A percentile compares a stretch with the other conserved stretches of the same genome.
Evolutionary conservation across 2,113 vertebrate species (phyloP).

Genomic region (Aplodontia rufa): DNA sequence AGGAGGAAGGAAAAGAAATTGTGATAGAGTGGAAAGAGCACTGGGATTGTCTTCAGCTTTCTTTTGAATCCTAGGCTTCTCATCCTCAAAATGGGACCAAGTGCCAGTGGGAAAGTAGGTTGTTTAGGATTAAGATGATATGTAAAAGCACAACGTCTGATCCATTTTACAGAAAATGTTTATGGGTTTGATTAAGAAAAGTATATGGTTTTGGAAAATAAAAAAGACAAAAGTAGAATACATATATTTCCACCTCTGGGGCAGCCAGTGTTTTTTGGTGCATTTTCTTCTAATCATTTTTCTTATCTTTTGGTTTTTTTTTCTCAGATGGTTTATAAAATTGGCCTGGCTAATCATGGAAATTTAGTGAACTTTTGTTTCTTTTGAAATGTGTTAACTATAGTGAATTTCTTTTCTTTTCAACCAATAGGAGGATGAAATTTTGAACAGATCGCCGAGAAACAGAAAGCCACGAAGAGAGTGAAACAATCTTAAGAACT

Average conservation of each 20-base stretch:
- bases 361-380: neutral
- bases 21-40: neutral
- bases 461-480: constrained; percentile 95
- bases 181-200: neutral
- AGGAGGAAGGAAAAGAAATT: no score
- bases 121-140: neutral
- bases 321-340: neutral
- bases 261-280: neutral
- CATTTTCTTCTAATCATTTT: constrained; percentile 28
- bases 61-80: neutral
- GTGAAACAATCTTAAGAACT: constrained; percentile 89
- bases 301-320: neutral
- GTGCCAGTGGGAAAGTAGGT: neutral
- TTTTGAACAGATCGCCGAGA: constrained; percentile 95
- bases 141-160: neutral
- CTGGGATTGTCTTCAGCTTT: neutral
- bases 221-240: neutral
- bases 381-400: constrained; percentile 3
- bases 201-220: neutral
- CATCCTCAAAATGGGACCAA: neutral
- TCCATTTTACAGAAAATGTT: neutral
- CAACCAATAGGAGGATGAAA: constrained; percentile 91
- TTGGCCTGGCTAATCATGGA: neutral
- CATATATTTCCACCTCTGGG: neutral
- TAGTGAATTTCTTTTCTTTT: constrained; percentile 55